Base-by-base conservation (phyloP, 2,113 vertebrate genomes). In the Notechis scutatus region DNA sequence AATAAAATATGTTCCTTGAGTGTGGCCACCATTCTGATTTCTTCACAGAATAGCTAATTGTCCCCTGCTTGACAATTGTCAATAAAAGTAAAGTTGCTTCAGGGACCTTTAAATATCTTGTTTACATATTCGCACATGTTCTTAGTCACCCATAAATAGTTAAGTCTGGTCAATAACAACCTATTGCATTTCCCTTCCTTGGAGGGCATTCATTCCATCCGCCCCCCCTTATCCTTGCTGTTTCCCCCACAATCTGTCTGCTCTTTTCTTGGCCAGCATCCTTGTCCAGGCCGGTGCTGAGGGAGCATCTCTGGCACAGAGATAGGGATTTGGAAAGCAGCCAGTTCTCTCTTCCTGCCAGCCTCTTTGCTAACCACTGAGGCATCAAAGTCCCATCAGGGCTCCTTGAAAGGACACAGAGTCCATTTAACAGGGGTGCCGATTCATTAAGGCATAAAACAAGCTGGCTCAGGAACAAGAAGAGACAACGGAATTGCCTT, bases 361-460 rank as follows among this genome's bases (percentile, higher is more conserved):
- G 88, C 42, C 81, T 93, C 92, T 90, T 69, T 81, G 93, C 93
- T 29, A 93, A 90, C 81, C 92, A 55, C 81, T 90, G 92, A 90
- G 39, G 81, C 81, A 87, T 90, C 81, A 26, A 81, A 87, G 87
- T 87, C 61, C 92, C 81, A 87, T 34, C 26, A 57, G 92, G 92
- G 89, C 81, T 89, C 89, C 81, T 90, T 93, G 92, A 50, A 93
- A 93, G 45, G 56, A 64, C 47, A 34, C 20, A 29, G 34, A 93
- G 90, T 90, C 74, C 92, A 90, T 87, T 93, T 93, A 93, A 93
- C 52, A 57, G 89, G 89, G 89, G 89, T 34, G 47, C 39, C 89
- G 89, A 93, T 93, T 93, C 92, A 93, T 93, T 93, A 93, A 93
- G 74, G 56, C 81, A 90, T 90, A 90, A 90, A 93, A 90, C 81